Base-by-base conservation (phyloP, 2,113 vertebrate genomes). In the Scomber colias region DNA sequence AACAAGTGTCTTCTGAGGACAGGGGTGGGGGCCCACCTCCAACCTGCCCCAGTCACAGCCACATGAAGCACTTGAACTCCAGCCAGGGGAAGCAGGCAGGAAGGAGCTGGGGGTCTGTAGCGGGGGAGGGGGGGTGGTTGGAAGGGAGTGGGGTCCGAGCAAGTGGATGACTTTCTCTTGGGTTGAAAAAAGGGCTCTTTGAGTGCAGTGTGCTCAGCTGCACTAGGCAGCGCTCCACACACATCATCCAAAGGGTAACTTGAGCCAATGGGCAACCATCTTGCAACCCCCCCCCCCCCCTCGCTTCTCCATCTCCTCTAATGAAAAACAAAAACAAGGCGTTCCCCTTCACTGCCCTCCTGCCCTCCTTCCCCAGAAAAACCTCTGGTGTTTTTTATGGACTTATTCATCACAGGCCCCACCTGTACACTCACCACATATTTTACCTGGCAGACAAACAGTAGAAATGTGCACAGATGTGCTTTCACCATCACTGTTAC, bases 141-240 rank as follows among this genome's bases (percentile, higher is more conserved):
- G 79, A 90, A 63, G 77, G 79, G 81, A 84, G 66, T 3, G 11
- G 75, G 88, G 87, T 92, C 87, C 48, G 59, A 86, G 86, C 74
- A 31, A 24, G 85, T 77, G 77, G 77, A 87, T 83, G 89, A 91
- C 87, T 93, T 92, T 90, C 84, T 83, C 88, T 90, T 21, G 46
- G 74, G 71, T 74, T 85, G 72, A 82, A 94, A 93, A 92, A 94
- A 80, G 90, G 83, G 74, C 80, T 77, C 86, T 91, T 94, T 94
- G 88, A 94, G 87, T 68, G 75, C 79, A 91, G 92, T 93, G 89
- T 93, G 90, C 86, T 94, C 93, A 95, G 94, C 94, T 95, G 93
- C 89, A 87, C 81, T 10, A 87, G 87, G 92, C 91, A 90, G 90
- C 3, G 62, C 86, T 90, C 84, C 89, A 81, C 24, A 82, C 85